These are phyloP conservation scores for Meles meles DNA, from an alignment of 2,113 vertebrate genomes.

Conservation along the genomic window DNA sequence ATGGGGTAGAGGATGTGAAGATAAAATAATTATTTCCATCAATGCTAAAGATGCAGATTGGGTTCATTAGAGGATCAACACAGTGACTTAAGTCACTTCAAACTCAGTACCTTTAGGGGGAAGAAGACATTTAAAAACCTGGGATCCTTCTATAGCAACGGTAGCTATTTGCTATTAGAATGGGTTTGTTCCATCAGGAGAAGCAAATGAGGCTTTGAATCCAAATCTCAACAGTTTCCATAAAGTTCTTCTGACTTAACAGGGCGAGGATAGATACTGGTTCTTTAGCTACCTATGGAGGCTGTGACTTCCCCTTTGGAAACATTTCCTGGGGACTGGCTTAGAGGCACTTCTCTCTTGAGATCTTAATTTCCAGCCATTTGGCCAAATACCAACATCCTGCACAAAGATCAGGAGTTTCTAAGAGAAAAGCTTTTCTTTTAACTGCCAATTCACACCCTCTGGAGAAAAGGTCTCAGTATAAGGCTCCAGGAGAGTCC, in stretches of 20 bases:
- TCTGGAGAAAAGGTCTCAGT: not conserved
- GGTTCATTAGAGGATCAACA: constrained; percentile 3
- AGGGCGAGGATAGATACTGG: not conserved
- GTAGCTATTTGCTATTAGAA: constrained; percentile 16
- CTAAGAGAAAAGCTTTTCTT: constrained; percentile 21
- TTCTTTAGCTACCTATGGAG: constrained; percentile 7
- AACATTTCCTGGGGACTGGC: constrained; percentile 4
- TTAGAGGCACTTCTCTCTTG: not conserved
- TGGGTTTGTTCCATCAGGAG: not conserved
- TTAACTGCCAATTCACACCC: not conserved
- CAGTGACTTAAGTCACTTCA: constrained; percentile 36
- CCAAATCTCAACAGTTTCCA: not conserved
- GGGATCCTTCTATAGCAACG: not conserved
- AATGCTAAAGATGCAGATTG: constrained; percentile 22
- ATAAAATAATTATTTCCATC: constrained; percentile 24
- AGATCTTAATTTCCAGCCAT: not conserved
- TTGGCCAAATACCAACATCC: constrained; percentile 7
- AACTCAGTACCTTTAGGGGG: constrained; percentile 35
- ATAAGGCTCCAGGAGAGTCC: not conserved
- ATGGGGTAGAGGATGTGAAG: constrained; percentile 13
- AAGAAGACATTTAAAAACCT: constrained; percentile 46
- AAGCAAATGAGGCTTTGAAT: constrained; percentile 39
- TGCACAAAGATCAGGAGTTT: constrained; percentile 4
- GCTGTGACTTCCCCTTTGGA: not conserved
- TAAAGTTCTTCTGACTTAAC: not conserved